A percentile compares a stretch with the other conserved stretches of the same genome.
phyloP scores from a whole-genome alignment of 1,140 invertebrate species.

The Temnothorax curvispinosus region DNA sequence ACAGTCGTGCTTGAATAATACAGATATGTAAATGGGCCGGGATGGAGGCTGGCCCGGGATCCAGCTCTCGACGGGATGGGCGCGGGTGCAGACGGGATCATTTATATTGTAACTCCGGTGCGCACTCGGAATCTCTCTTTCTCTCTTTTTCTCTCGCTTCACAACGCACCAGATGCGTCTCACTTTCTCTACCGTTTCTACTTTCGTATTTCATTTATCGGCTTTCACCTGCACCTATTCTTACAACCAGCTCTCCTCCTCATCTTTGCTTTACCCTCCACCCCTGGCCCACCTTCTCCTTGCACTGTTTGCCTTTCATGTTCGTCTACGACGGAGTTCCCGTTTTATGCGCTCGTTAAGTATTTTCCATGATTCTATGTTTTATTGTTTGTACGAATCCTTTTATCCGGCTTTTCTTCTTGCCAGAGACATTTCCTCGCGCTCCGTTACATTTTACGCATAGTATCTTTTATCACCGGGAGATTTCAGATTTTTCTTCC shows the following conservation, averaged over 20 bases:
- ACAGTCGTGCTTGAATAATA: constrained; percentile 85
- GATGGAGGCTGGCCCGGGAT: constrained; percentile 56
- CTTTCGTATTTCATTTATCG: constrained; percentile 55
- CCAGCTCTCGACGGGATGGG: constrained; percentile 38
- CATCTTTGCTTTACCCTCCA: constrained; percentile 34
- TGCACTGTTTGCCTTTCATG: constrained; percentile 49
- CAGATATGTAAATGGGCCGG: constrained; percentile 82
- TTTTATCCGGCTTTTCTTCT: constrained; percentile 56
- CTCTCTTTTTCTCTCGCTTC: constrained; percentile 14
- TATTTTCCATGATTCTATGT: constrained; percentile 57
- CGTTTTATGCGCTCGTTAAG: constrained; percentile 60
- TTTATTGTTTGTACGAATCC: constrained; percentile 61
- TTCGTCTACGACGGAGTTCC: constrained; percentile 41
- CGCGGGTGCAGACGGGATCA: constrained; percentile 69
- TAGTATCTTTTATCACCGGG: constrained; percentile 48
- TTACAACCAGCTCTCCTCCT: constrained; percentile 38
- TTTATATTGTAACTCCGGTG: constrained; percentile 77
- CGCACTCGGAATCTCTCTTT: constrained; percentile 26
- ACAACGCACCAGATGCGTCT: constrained; percentile 33
- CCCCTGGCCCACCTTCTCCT: not conserved
- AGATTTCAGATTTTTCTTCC: constrained; percentile 21
- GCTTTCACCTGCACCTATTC: constrained; percentile 59
- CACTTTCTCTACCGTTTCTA: constrained; percentile 45
- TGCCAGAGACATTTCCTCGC: constrained; percentile 31
- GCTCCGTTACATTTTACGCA: constrained; percentile 47